These are phyloP conservation scores for Zapornia atra DNA, from an alignment of 2,113 vertebrate species.

Conservation along the genomic window DNA sequence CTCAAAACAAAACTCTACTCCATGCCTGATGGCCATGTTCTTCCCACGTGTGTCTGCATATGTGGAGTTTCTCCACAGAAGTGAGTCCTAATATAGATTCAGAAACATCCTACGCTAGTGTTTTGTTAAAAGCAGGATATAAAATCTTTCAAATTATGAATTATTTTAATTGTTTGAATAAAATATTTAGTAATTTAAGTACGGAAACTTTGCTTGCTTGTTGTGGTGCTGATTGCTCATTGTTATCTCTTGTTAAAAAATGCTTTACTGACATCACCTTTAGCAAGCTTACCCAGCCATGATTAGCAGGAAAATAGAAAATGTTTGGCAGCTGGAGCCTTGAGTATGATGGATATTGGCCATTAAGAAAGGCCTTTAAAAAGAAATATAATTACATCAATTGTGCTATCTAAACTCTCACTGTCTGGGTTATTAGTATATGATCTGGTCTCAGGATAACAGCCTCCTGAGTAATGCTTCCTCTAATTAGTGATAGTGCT, in stretches of 20 bases:
- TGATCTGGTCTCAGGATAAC: background rate
- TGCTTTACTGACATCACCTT: background rate
- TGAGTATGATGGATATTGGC: background rate
- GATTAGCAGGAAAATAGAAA: background rate
- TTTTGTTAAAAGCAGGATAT: background rate
- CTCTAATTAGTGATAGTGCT: background rate
- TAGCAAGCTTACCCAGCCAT: background rate
- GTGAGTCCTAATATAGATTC: background rate
- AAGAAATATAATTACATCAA: background rate
- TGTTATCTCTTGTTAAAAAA: background rate
- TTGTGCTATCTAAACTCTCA: background rate
- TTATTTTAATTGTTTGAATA: background rate
- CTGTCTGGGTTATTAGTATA: background rate
- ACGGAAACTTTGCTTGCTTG: background rate
- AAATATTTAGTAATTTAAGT: background rate
- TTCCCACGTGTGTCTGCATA: rapidly evolving
- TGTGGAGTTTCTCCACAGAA: rapidly evolving
- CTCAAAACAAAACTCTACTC: background rate
- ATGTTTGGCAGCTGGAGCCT: background rate
- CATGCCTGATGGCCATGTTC: rapidly evolving
- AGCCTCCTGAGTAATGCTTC: background rate
- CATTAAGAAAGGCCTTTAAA: background rate
- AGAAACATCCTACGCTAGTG: background rate
- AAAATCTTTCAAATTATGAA: background rate
- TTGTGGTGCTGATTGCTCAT: background rate